Conservation (phyloP, 2,888 invertebrate species). For the Ernsta delagoae region DNA sequence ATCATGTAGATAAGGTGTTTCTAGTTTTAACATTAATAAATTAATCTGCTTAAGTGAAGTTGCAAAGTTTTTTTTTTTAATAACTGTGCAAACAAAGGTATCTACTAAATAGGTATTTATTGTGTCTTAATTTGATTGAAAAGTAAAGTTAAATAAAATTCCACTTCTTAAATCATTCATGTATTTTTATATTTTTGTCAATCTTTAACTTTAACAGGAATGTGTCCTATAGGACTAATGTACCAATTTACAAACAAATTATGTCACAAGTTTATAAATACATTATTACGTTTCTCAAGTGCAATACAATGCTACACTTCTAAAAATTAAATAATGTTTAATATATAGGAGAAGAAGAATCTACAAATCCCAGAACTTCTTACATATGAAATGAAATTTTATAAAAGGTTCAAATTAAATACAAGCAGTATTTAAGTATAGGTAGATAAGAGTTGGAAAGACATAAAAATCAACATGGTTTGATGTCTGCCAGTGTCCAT, state of each 20-base stretch:
- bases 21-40: constrained; percentile 71
- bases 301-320: not conserved
- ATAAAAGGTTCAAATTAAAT: too few relatives aligned
- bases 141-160: constrained; percentile 45
- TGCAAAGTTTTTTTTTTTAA: constrained; percentile 41
- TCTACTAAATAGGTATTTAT: constrained; percentile 31
- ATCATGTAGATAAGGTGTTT: too few relatives aligned
- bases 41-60: constrained; percentile 66
- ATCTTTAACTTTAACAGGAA: constrained; percentile 61
- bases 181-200: constrained; percentile 58
- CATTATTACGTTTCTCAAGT: constrained; percentile 6
- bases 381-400: too few relatives aligned
- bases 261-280: constrained; percentile 28
- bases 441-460: too few relatives aligned
- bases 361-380: not conserved
- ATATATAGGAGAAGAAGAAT: too few relatives aligned
- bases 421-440: too few relatives aligned
- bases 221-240: constrained; percentile 66
- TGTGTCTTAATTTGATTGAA: constrained; percentile 30
- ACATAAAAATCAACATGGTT: too few relatives aligned
- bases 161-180: constrained; percentile 43
- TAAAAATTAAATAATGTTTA: not conserved
- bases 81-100: constrained; percentile 24
- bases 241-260: constrained; percentile 21
- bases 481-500: too few relatives aligned